Conservation (phyloP, 2,797 vertebrate species). For the Halcyon chelicuti region DNA sequence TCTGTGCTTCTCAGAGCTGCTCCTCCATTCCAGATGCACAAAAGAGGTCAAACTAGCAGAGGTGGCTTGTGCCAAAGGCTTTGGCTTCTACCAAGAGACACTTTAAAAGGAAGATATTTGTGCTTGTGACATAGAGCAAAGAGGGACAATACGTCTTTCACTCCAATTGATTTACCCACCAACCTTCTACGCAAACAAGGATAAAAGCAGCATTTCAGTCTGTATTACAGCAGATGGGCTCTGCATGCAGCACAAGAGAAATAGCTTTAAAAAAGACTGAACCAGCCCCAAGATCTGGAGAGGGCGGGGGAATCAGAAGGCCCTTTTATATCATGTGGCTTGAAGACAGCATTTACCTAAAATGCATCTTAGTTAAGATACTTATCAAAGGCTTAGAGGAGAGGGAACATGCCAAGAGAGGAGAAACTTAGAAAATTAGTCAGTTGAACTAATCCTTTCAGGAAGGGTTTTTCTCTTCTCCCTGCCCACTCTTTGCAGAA, state of each 20-base stretch:
- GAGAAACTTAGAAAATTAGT: slow-evolving; percentile 18
- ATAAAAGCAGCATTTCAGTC: slow-evolving; percentile 61
- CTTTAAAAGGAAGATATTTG: slow-evolving; percentile 66
- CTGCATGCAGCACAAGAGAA: slow-evolving; percentile 48
- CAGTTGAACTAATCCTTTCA: slow-evolving; percentile 27
- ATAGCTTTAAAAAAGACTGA: slow-evolving; percentile 53
- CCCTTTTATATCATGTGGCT: not conserved
- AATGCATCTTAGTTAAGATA: slow-evolving; percentile 22
- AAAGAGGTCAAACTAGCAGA: slow-evolving; percentile 68
- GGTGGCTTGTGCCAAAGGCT: slow-evolving; percentile 63
- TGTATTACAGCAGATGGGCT: slow-evolving; percentile 67
- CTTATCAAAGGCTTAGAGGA: not conserved
- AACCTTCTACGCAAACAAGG: slow-evolving; percentile 49
- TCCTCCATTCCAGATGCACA: slow-evolving; percentile 43
- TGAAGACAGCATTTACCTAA: slow-evolving; percentile 31
- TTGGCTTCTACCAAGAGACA: slow-evolving; percentile 52
- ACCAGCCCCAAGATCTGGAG: slow-evolving; percentile 52
- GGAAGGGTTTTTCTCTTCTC: not conserved
- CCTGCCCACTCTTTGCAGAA: not conserved
- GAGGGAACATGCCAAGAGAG: not conserved
- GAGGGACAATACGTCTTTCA: slow-evolving; percentile 50
- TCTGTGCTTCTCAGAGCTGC: slow-evolving; percentile 54
- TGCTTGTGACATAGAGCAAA: slow-evolving; percentile 54
- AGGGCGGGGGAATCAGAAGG: not conserved
- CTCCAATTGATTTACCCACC: slow-evolving; percentile 62